Conservation (phyloP, 2,797 vertebrate species). For the Rhodeus uyekii region DNA sequence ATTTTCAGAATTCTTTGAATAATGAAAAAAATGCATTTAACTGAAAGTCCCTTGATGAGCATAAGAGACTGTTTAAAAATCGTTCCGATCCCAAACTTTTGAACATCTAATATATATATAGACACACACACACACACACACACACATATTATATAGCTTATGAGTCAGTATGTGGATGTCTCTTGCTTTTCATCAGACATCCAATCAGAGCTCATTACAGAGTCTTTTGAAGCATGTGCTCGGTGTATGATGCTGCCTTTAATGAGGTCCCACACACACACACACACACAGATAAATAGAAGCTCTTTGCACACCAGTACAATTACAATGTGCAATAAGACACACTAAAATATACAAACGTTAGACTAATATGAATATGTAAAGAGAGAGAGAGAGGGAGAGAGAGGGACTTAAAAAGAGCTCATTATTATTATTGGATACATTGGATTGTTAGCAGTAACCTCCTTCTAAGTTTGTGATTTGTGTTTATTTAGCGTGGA, state of each 20-base stretch:
- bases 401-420: no score
- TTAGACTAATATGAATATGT: neutral
- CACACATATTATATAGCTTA: constrained; percentile 20
- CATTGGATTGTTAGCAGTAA: neutral
- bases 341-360: neutral
- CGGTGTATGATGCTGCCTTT: constrained; percentile 73
- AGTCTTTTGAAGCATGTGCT: constrained; percentile 76
- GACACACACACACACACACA: neutral
- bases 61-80: no score
- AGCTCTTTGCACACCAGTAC: neutral
- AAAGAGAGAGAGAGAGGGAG: neutral
- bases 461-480: neutral
- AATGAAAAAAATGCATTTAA: no score
- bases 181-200: constrained; percentile 69
- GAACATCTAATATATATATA: neutral
- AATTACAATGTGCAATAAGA: neutral
- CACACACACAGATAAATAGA: constrained; percentile 10
- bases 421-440: neutral
- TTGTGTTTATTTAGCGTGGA: constrained; percentile 31
- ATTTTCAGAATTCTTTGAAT: no score
- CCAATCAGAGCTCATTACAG: constrained; percentile 77
- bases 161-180: constrained; percentile 47
- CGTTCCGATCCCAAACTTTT: no score
- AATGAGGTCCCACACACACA: constrained; percentile 67
- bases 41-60: no score